Evolutionary conservation across 1,140 invertebrate species (phyloP).

Genomic region (Cydia fagiglandana): DNA sequence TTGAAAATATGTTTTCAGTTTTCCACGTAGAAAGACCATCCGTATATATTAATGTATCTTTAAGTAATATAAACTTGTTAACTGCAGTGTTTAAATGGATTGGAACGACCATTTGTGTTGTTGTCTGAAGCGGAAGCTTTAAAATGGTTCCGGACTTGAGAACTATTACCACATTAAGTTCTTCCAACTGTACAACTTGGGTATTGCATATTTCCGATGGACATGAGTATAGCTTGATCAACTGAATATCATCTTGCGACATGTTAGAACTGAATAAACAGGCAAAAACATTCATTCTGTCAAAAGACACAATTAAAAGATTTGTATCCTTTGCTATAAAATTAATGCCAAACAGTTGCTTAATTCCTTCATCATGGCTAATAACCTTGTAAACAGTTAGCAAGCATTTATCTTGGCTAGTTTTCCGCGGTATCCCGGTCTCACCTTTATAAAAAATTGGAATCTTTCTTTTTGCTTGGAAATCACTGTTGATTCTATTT

Average conservation of each 20-base stretch:
- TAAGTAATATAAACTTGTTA: conserved; percentile 45
- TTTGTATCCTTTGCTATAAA: conserved; percentile 36
- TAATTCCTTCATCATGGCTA: conserved; percentile 40
- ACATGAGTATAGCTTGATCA: conserved; percentile 54
- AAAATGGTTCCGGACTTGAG: conserved; percentile 58
- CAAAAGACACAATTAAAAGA: conserved; percentile 55
- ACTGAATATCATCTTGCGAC: conserved; percentile 32
- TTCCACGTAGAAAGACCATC: conserved; percentile 65
- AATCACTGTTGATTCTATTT: conserved; percentile 48
- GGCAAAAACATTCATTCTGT: conserved; percentile 53
- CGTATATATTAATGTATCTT: conserved; percentile 55
- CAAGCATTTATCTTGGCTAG: conserved; percentile 35
- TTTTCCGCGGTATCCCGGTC: conserved; percentile 30
- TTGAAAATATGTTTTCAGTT: conserved; percentile 46
- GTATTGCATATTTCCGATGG: conserved; percentile 56
- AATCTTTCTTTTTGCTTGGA: conserved; percentile 43
- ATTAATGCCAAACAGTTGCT: conserved; percentile 42
- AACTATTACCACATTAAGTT: conserved; percentile 48
- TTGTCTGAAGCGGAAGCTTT: conserved; percentile 41
- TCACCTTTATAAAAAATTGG: conserved; percentile 32
- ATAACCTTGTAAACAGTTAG: conserved; percentile 38
- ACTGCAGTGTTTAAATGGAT: conserved; percentile 62
- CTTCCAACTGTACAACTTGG: conserved; percentile 40
- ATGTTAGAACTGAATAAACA: conserved; percentile 45
- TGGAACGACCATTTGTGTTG: conserved; percentile 37